Percentiles rank a stretch among this genome's conserved stretches.
Evolutionary conservation across 2,797 vertebrate genomes (phyloP).

Genomic region (Artibeus lituratus): DNA sequence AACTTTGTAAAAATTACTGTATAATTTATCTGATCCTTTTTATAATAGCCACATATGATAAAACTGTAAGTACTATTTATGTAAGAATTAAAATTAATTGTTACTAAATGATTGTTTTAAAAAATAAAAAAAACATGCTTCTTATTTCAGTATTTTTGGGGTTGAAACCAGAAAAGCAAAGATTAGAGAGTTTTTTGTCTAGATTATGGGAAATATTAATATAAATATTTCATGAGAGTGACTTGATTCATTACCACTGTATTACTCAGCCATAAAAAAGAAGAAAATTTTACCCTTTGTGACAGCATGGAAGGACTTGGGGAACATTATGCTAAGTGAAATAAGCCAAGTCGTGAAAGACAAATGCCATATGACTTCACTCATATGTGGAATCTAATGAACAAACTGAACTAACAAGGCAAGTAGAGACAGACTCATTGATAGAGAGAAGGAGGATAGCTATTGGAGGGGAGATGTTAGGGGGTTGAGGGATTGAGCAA

Average conservation of each 20-base stretch:
- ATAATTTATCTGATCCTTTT: not conserved
- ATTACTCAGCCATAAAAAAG: too few relatives aligned
- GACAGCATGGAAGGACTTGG: too few relatives aligned
- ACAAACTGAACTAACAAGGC: too few relatives aligned
- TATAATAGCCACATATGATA: not conserved
- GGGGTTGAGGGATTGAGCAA: too few relatives aligned
- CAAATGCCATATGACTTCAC: too few relatives aligned
- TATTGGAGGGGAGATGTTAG: too few relatives aligned
- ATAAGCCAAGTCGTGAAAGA: too few relatives aligned
- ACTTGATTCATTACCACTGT: not conserved
- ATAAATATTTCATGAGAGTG: not conserved
- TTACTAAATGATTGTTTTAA: not conserved
- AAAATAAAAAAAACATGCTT: not conserved
- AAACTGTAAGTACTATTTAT: not conserved
- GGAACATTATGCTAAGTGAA: too few relatives aligned
- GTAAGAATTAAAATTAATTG: not conserved
- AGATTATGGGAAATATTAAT: not conserved
- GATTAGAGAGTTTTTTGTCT: not conserved
- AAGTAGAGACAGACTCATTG: too few relatives aligned
- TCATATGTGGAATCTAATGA: too few relatives aligned
- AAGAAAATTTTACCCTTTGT: too few relatives aligned
- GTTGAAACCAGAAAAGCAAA: not conserved
- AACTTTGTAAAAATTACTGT: not conserved
- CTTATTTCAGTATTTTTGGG: not conserved
- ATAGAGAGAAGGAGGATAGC: too few relatives aligned